phyloP scores from a whole-genome alignment of 2,113 vertebrate genomes.

The western clawed frog (Xenopus tropicalis) region UCB_Xtro_10.0 CM004445.2:116705001-116705500 shows the following conservation, averaged over 20 bases:
- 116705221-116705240: constrained; percentile 54
- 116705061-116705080: no score
- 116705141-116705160: no score
- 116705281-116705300: constrained; percentile 90
- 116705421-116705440: constrained; percentile 89
- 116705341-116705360: constrained; percentile 92
- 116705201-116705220: no score
- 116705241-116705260: constrained; percentile 69
- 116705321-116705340: constrained; percentile 91
- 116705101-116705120: no score
- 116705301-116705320: constrained; percentile 78
- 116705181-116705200: no score
- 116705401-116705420: constrained; percentile 95
- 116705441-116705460: constrained; percentile 94
- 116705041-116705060: no score
- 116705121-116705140: no score
- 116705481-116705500: constrained; percentile 73
- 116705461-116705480: constrained; percentile 93
- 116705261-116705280: constrained; percentile 94
- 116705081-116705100: no score
- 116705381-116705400: constrained; percentile 87
- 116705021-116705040: no score
- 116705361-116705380: constrained; percentile 92
- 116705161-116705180: no score
- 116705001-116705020: no score